Base-by-base conservation (phyloP, 2,113 vertebrate genomes). In the Pithys albifrons region DNA sequence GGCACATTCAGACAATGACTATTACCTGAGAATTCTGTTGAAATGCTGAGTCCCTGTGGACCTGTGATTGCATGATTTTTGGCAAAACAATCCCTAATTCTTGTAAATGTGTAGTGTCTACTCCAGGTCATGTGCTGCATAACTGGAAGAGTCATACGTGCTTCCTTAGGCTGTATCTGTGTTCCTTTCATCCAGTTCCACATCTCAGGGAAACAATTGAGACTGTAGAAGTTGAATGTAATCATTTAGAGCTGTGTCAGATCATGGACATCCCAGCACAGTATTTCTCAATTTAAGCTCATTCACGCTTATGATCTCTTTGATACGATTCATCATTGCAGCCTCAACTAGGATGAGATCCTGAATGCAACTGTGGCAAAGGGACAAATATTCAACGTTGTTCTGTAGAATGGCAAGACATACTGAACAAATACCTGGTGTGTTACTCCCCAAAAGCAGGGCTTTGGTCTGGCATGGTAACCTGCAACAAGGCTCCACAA, bases 41-140 rank as follows among this genome's bases (percentile, higher is more conserved):
- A 92, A 78, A 84, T 84, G 61, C 62, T n/a, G 54, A 72, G 76
- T 96, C 92, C 57, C 57, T 0, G 37, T 0, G 7, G 95, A 71
- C 65, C 66, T 91, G 90, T 95, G 88, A 92, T 80, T 96, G 65
- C 95, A 84, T 74, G 91, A 52, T 91, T 24, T 76, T 73, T 96
- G 92, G 90, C 92, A 92, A 64, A 83, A 45, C 79, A 86, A 74
- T 66, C 69, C 27, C 31, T 37, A 24, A n/a, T 86, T 93, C 88
- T 91, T 96, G 76, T 94, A 93, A 96, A 55, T 75, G 52, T 0
- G 5, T 94, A 48, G 45, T 78, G 65, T 95, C 88, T 93, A 23
- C n/a, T 93, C 37, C 25, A 75, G 83, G 51, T 94, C 80, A 76
- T 81, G 65, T 81, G 73, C 88, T 96, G 48, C 1, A 5, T 91